Percentiles rank a stretch among this genome's conserved stretches.
Conservation (phyloP, 2,113 vertebrate genomes). For the Cheirogaleus medius region DNA sequence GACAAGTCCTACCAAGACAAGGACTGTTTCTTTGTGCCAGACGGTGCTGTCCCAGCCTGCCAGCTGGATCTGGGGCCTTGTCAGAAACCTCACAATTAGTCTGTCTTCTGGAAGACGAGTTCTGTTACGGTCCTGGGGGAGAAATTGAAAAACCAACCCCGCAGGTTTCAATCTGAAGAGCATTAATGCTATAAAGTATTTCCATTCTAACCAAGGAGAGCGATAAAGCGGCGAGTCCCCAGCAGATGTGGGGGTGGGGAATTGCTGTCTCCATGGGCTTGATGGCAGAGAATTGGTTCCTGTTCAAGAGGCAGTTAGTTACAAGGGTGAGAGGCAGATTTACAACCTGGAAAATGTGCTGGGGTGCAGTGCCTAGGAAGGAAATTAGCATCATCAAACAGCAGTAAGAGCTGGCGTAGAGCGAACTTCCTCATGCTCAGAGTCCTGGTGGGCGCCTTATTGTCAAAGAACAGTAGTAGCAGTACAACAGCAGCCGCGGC, state of each 20-base stretch:
- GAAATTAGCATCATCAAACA: neutral
- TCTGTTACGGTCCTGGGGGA: neutral
- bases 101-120: constrained; percentile 23
- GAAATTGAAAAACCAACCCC: constrained; percentile 34
- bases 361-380: constrained; percentile 7
- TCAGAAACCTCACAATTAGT: neutral
- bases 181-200: constrained; percentile 53
- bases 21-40: neutral
- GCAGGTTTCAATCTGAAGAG: constrained; percentile 56
- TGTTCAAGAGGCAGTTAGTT: constrained; percentile 63
- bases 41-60: neutral
- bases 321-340: constrained; percentile 54
- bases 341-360: constrained; percentile 12
- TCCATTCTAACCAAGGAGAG: constrained; percentile 55
- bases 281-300: constrained; percentile 61
- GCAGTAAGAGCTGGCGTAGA: neutral
- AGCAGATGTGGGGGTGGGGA: constrained; percentile 43
- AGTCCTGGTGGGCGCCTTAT: neutral
- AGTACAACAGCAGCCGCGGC: neutral
- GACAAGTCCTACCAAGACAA: neutral
- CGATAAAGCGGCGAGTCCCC: constrained; percentile 24
- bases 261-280: constrained; percentile 35
- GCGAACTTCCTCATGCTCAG: neutral
- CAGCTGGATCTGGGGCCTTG: neutral
- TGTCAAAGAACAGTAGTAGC: neutral